Conservation (phyloP, 2,113 vertebrate genomes). For the Phyllostomus hastatus region DNA sequence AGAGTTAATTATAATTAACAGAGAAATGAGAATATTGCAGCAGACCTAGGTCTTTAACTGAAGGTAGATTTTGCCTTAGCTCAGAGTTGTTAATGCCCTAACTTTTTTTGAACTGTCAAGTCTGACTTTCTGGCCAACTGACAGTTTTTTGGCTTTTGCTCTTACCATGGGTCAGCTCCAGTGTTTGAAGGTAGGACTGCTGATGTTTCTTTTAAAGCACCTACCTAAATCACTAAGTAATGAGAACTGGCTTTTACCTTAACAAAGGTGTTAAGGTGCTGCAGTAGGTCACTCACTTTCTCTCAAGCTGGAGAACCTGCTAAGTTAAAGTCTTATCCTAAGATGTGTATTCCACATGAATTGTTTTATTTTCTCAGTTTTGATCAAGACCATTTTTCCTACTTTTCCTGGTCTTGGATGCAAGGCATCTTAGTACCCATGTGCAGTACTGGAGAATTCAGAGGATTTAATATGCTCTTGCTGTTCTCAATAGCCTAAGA, state of each 20-base stretch:
- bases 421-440: background rate
- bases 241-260: background rate
- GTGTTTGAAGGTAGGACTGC: background rate
- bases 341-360: background rate
- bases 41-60: background rate
- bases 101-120: background rate
- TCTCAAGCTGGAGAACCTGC: background rate
- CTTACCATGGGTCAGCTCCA: background rate
- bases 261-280: background rate
- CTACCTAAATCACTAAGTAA: background rate
- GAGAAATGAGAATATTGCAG: background rate
- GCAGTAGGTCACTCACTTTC: background rate
- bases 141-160: background rate
- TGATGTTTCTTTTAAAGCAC: constrained; percentile 6
- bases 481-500: constrained; percentile 22
- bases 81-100: background rate
- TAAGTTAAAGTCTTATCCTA: background rate
- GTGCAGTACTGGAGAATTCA: constrained; percentile 30
- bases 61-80: background rate
- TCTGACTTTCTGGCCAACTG: background rate
- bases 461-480: constrained; percentile 49
- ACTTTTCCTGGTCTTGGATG: background rate
- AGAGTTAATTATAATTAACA: background rate
- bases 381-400: background rate
- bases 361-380: background rate